Evolutionary conservation across 35 echinoderm and acorn worm species (phyloP).

Genomic region (Heliocidaris erythrogramma): DNA sequence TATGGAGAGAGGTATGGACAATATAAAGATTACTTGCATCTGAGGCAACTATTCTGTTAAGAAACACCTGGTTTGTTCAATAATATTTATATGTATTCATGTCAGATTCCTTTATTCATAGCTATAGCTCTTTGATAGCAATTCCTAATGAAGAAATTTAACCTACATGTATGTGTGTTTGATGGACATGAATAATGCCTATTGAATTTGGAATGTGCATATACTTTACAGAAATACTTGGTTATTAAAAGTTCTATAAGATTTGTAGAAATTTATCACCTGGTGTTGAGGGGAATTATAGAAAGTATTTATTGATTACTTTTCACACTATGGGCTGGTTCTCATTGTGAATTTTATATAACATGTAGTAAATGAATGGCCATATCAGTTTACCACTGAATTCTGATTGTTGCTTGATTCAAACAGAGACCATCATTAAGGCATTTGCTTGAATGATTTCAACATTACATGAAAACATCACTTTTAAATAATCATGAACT

Average conservation of each 20-base stretch:
- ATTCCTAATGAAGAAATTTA: not conserved
- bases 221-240: not conserved
- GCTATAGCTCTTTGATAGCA: not conserved
- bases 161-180: not conserved
- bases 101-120: not conserved
- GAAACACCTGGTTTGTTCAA: not conserved
- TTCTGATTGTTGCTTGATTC: no score
- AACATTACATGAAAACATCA: no score
- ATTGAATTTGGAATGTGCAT: not conserved
- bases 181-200: no score
- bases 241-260: not conserved
- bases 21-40: not conserved
- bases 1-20: not conserved
- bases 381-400: not conserved
- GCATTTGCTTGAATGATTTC: no score
- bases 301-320: not conserved
- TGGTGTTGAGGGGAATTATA: not conserved
- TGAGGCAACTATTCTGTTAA: not conserved
- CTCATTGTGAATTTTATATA: not conserved
- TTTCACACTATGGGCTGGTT: not conserved
- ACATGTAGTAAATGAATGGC: not conserved
- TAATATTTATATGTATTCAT: not conserved
- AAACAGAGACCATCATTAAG: no score
- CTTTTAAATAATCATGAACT: no score
- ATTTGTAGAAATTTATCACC: not conserved